These are phyloP conservation scores for Elgonia sp. DNA, from an alignment of 2,888 invertebrate species.

Conservation along the genomic window DNA sequence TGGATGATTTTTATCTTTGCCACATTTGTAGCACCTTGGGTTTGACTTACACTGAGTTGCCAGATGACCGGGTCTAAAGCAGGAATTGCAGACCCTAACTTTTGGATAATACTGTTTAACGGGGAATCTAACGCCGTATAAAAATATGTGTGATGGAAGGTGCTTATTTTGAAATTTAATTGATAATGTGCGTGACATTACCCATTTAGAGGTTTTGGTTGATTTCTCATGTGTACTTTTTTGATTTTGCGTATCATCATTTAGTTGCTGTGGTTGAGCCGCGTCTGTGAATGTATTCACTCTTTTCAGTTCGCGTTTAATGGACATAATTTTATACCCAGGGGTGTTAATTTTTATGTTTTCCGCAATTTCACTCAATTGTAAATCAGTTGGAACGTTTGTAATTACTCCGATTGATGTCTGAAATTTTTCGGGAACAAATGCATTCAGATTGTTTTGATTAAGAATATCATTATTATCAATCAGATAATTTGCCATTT, in stretches of 20 bases:
- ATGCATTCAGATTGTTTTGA: constrained; percentile 2
- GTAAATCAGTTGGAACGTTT: constrained; percentile 10
- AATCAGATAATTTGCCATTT: not conserved
- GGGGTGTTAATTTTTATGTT: constrained; percentile 25
- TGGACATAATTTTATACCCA: constrained; percentile 4
- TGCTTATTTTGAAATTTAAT: not conserved
- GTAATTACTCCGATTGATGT: constrained; percentile 22
- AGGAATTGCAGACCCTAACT: not conserved
- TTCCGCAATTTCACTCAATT: constrained; percentile 13
- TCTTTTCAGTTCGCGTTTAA: not conserved
- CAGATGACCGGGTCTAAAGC: not conserved
- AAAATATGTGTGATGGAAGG: not conserved
- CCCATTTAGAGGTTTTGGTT: not conserved
- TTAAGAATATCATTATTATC: not conserved
- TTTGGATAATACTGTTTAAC: not conserved
- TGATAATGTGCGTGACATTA: not conserved
- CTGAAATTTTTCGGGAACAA: constrained; percentile 23
- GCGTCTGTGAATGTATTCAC: not conserved
- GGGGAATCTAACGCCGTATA: not conserved
- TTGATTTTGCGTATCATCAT: not conserved
- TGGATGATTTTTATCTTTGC: not conserved
- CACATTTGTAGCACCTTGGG: not conserved
- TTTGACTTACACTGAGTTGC: not conserved
- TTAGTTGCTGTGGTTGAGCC: not conserved
- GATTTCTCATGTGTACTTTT: not conserved